phyloP scores from a whole-genome alignment of 2,888 invertebrate species.

The Anarsia innoxiella region DNA sequence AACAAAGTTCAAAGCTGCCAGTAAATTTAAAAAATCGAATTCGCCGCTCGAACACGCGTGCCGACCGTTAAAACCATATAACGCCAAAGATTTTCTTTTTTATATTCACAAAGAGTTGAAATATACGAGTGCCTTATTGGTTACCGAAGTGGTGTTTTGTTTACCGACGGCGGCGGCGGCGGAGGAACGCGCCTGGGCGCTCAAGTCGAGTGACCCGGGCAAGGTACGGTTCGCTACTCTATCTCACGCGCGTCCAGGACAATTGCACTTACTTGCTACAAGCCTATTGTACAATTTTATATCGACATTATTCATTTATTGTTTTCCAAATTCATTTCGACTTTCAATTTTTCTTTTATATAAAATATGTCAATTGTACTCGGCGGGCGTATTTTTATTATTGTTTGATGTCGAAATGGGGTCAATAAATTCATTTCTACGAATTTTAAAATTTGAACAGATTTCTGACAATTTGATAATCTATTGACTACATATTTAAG shows the following conservation, averaged over 20 bases:
- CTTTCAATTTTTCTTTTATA: neutral
- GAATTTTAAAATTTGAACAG: too few species aligned
- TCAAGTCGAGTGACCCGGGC: slow-evolving; percentile 87
- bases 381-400: slow-evolving; percentile 57
- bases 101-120: slow-evolving; percentile 55
- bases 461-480: neutral
- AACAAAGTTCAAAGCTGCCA: neutral
- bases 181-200: slow-evolving; percentile 82
- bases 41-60: slow-evolving; percentile 11
- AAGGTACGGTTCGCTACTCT: slow-evolving; percentile 81
- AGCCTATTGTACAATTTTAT: neutral
- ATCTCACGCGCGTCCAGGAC: slow-evolving; percentile 51
- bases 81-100: slow-evolving; percentile 69
- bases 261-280: slow-evolving; percentile 30
- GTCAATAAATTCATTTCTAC: too few species aligned
- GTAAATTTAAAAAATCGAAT: slow-evolving; percentile 6
- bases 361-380: slow-evolving; percentile 48
- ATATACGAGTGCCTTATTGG: slow-evolving; percentile 75
- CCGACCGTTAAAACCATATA: slow-evolving; percentile 29
- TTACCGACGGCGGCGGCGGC: slow-evolving; percentile 42
- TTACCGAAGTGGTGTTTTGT: slow-evolving; percentile 67
- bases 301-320: neutral
- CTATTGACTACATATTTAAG: slow-evolving; percentile 11
- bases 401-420: slow-evolving; percentile 54
- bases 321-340: neutral